These are phyloP conservation scores for Escarpia spicata DNA, from an alignment of 2,888 invertebrate species.

Conservation along the genomic window DNA sequence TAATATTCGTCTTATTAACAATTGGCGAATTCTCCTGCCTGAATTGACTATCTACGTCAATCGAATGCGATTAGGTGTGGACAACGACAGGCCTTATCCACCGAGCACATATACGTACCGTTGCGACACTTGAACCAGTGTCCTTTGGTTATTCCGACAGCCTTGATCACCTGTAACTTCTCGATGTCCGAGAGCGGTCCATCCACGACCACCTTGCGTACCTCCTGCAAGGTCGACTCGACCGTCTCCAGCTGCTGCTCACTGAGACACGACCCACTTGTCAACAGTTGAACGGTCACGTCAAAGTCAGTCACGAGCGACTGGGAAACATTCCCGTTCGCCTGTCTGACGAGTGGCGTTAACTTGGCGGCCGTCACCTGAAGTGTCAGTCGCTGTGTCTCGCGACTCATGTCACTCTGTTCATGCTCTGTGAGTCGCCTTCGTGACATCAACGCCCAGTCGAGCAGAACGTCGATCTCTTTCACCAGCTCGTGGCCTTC, in stretches of 20 bases:
- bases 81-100: no score
- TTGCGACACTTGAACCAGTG: slow-evolving; percentile 80
- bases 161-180: slow-evolving; percentile 70
- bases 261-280: slow-evolving; percentile 26
- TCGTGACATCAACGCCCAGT: not conserved
- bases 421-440: slow-evolving; percentile 39
- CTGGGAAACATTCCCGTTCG: not conserved
- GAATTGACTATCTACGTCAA: no score
- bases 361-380: slow-evolving; percentile 8
- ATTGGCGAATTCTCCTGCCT: no score
- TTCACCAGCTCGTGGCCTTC: no score
- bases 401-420: slow-evolving; percentile 30
- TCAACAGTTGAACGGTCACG: not conserved
- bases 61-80: no score
- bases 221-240: not conserved
- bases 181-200: slow-evolving; percentile 63
- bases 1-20: no score
- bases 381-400: slow-evolving; percentile 28
- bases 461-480: no score
- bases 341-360: no score
- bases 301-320: slow-evolving; percentile 5
- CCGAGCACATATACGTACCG: slow-evolving; percentile 55
- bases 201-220: not conserved
- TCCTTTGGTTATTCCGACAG: slow-evolving; percentile 71
- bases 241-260: slow-evolving; percentile 6